These are phyloP conservation scores for Cygnus olor DNA, from an alignment of 2,797 vertebrate genomes.

Conservation along the genomic window DNA sequence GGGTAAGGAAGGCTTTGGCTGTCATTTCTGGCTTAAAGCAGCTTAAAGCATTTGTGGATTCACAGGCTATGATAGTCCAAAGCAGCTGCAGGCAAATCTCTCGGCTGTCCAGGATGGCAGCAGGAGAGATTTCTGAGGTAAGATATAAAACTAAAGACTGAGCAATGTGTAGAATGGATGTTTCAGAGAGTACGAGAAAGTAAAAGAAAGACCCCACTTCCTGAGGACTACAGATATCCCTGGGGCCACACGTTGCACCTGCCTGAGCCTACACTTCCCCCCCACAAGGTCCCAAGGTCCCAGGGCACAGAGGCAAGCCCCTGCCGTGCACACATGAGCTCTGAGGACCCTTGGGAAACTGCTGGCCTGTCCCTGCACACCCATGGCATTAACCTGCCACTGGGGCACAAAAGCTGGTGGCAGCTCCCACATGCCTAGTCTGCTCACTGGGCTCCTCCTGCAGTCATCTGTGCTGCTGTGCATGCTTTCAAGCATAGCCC, in stretches of 20 bases:
- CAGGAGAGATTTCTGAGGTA: slow-evolving; percentile 21
- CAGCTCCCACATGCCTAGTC: accelerated
- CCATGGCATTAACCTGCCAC: not conserved
- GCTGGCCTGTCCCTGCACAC: too few relatives aligned
- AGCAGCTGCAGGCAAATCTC: not conserved
- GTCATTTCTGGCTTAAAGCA: not conserved
- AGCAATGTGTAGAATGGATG: not conserved
- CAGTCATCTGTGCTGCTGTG: accelerated
- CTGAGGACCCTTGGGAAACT: accelerated
- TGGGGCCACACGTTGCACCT: not conserved
- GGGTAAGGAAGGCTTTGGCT: not conserved
- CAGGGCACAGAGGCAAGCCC: accelerated
- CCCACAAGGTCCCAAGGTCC: too few relatives aligned
- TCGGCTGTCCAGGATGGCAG: not conserved
- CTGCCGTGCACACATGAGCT: accelerated
- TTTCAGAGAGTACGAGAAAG: not conserved
- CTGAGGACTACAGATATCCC: not conserved
- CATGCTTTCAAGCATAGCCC: accelerated
- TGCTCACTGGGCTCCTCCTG: accelerated
- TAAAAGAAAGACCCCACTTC: not conserved
- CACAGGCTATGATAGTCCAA: slow-evolving; percentile 13
- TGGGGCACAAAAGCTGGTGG: accelerated
- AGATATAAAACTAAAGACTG: not conserved
- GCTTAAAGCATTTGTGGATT: slow-evolving; percentile 38
- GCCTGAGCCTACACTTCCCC: accelerated